A percentile compares a stretch with the other conserved stretches of the same genome.
Evolutionary conservation across 2,888 invertebrate species (phyloP).

Genomic region (Chironomus riparius): DNA sequence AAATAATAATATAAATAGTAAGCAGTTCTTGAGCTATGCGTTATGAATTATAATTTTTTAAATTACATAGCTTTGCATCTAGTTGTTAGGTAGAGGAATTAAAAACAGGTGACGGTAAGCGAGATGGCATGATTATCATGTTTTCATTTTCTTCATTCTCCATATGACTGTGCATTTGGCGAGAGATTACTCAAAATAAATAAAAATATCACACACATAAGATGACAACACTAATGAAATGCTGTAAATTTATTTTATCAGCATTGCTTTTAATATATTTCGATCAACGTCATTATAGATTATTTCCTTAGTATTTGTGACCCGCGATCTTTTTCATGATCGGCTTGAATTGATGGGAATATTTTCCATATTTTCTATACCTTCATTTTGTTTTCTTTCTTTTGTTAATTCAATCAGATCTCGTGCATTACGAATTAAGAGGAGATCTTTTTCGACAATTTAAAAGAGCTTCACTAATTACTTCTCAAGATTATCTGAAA

Average conservation of each 20-base stretch:
- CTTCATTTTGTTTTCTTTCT: not conserved
- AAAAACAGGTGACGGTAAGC: constrained; percentile 23
- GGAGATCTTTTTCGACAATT: not conserved
- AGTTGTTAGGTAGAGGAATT: too few species aligned
- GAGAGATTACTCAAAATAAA: not conserved
- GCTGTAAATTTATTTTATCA: not conserved
- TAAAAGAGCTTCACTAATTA: not conserved
- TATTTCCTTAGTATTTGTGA: not conserved
- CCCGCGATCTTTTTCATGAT: not conserved
- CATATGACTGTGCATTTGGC: not conserved
- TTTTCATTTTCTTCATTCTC: not conserved
- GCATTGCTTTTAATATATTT: too few species aligned
- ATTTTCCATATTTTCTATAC: not conserved
- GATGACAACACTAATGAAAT: not conserved
- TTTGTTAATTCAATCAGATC: not conserved
- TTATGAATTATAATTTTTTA: constrained; percentile 15
- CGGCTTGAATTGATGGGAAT: not conserved
- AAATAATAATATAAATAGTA: not conserved
- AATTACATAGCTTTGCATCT: not conserved
- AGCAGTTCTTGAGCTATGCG: not conserved
- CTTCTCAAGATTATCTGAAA: not conserved
- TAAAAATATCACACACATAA: not conserved
- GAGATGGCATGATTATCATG: not conserved
- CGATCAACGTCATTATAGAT: not conserved
- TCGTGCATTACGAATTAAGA: not conserved